Evolutionary conservation across 2,888 invertebrate species (phyloP), one percentile per base, ranked within the genome.

Genomic region (Lottia gigantea): DNA sequence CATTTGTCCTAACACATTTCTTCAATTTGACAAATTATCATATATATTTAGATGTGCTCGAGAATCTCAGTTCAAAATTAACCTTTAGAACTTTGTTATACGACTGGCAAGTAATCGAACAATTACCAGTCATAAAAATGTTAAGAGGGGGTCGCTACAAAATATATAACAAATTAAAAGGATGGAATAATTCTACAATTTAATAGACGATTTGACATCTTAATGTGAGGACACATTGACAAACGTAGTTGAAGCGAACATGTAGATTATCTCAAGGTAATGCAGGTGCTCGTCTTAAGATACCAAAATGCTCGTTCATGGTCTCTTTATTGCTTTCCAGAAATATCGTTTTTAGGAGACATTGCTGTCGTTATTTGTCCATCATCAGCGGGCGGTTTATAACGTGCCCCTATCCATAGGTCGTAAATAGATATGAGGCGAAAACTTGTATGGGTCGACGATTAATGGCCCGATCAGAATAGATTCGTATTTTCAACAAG

Each of bases 391-490:
- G 55, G 55, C 19, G 55, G 11, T 55, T 55, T 55, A 55, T 23
- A 23, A 23, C 55, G 19, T 23, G 55, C 23, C 55, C 55, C 23
- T 55, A 55, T 23, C 19, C 40, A 8, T 40, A 40, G 40, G 40
- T 40, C 40, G 40, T 40, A 40, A 40, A 40, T 40, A 40, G 40
- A 40, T 40, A 40, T 40, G 8, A 40, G 23, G 12, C 55, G 55
- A 55, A 23, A 55, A 55, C 19, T 55, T 55, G 40, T 55, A 55
- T 19, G 55, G 55, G 55, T 19, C 23, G 55, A 55, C 55, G 46
- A 68, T 64, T 68, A 68, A 68, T 68, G 64, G 64, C 64, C 64
- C 47, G 31, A 40, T 49, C 64, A 68, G 40, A 68, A 68, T 49
- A 63, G 47, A 63, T 68, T 40, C 62, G 63, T 68, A 68, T 64